Conservation (phyloP, 1,140 invertebrate species). For the Drosophila punjabiensis region DNA sequence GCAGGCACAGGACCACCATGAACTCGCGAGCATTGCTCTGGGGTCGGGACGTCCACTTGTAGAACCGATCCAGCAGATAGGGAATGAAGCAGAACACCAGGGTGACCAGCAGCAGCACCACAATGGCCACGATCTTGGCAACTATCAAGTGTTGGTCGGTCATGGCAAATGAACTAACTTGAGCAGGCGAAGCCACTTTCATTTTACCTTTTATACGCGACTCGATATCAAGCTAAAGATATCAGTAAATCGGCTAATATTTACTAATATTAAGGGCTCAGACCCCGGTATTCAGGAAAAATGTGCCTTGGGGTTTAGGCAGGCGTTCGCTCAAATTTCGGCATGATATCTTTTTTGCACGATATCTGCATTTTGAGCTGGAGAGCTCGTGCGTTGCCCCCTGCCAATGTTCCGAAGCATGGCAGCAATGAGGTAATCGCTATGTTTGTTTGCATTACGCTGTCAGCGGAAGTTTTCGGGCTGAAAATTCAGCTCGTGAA, state of each 20-base stretch:
- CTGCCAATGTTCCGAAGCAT: neutral
- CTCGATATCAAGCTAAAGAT: conserved; percentile 24
- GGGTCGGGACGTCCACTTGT: conserved; percentile 87
- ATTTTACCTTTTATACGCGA: conserved; percentile 19
- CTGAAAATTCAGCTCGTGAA: conserved; percentile 53
- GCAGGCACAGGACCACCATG: conserved; percentile 87
- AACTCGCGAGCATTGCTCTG: conserved; percentile 86
- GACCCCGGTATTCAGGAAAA: neutral
- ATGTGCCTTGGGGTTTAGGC: neutral
- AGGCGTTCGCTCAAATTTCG: conserved; percentile 3
- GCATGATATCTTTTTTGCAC: conserved; percentile 20
- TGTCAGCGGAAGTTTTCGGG: conserved; percentile 26
- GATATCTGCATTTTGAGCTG: conserved; percentile 22
- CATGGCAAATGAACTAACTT: conserved; percentile 31
- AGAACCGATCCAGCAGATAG: conserved; percentile 88
- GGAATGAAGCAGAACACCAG: conserved; percentile 90
- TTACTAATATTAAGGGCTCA: conserved; percentile 30
- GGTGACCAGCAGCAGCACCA: conserved; percentile 89
- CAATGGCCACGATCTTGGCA: conserved; percentile 91
- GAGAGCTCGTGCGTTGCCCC: neutral
- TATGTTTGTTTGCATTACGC: conserved; percentile 11
- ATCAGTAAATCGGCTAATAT: conserved; percentile 29
- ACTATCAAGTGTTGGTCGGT: conserved; percentile 84
- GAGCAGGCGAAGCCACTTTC: neutral
- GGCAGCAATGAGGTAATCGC: neutral